Conservation (phyloP, 2,797 vertebrate genomes). For the Neopelma chrysocephalum region DNA sequence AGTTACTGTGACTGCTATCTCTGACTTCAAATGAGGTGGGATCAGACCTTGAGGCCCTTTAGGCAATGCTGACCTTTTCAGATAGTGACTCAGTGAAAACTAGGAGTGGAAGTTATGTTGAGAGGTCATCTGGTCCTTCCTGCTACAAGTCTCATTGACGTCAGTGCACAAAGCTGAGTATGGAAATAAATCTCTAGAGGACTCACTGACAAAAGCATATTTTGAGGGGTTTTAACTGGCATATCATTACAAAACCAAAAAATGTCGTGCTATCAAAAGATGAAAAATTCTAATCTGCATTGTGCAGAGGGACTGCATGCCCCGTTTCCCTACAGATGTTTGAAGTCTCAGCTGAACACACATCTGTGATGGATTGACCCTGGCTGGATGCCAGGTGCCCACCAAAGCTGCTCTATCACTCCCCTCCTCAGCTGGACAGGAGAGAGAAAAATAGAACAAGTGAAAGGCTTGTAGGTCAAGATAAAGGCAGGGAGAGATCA, state of each 20-base stretch:
- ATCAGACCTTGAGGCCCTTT: not conserved
- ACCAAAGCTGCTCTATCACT: not conserved
- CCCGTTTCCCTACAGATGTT: not conserved
- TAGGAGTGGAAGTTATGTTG: not conserved
- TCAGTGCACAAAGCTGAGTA: not conserved
- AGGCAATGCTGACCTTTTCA: not conserved
- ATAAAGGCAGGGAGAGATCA: not conserved
- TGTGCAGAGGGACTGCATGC: fast-evolving
- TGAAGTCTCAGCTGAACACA: not conserved
- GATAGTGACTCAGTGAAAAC: not conserved
- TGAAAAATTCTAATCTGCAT: not conserved
- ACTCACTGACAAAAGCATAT: not conserved
- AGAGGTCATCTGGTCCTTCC: not conserved
- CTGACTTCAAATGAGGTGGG: not conserved
- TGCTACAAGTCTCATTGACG: not conserved
- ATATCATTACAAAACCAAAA: not conserved
- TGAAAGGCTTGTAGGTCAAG: not conserved
- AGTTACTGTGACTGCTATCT: not conserved
- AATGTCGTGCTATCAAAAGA: fast-evolving
- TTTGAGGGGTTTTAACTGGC: not conserved
- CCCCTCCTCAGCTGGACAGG: not conserved
- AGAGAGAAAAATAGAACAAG: not conserved
- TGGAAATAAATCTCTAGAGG: not conserved
- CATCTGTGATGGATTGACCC: not conserved
- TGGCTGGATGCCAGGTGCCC: not conserved